Evolutionary conservation across 2,113 vertebrate genomes (phyloP), one percentile per base, ranked within the genome.

Genomic region (Thymallus thymallus): DNA sequence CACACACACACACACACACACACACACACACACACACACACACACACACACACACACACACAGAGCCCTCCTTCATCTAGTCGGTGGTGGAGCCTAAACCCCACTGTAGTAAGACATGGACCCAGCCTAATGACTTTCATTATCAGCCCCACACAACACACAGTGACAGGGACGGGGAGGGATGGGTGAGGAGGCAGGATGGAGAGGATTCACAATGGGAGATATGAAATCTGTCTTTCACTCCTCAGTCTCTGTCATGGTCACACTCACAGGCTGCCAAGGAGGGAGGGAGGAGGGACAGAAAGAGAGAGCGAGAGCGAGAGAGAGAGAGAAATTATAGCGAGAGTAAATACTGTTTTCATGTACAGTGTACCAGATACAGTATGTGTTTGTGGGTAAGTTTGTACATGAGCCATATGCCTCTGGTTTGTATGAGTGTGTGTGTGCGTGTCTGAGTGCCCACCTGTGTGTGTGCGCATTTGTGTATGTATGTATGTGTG

Each of bases 81-180:
- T 51, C 4, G 3, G 35, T 51, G 48, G 13, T 51, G 48, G 14
- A 60, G 56, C 56, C 56, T 60, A 7, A 23, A 60, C 20, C 48
- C 20, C 26, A 23, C 75, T 69, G 68, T 48, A 75, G 85, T 76
- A 87, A 60, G 75, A 85, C 78, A 89, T 73, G 60, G 61, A 81
- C 79, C 71, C 80, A 74, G 82, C 72, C 75, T 90, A 87, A 90
- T 92, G 89, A 88, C 82, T 89, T 89, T 85, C 80, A 88, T 91
- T 89, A 88, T 88, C 83, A 79, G 75, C 64, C 75, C 74, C 76
- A 81, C 78, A 75, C 81, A 90, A 82, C 78, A 69, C 76, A 77
- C 73, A 68, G 69, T 35, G 64, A 78, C 76, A 78, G 81, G 75
- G 70, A 79, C 3, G 26, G 68, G 22, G 61, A 12, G 72, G 48